Percentiles rank a stretch among this genome's conserved stretches.
Evolutionary conservation across 2,113 vertebrate genomes (phyloP).

Genomic region (Marmota monax): DNA sequence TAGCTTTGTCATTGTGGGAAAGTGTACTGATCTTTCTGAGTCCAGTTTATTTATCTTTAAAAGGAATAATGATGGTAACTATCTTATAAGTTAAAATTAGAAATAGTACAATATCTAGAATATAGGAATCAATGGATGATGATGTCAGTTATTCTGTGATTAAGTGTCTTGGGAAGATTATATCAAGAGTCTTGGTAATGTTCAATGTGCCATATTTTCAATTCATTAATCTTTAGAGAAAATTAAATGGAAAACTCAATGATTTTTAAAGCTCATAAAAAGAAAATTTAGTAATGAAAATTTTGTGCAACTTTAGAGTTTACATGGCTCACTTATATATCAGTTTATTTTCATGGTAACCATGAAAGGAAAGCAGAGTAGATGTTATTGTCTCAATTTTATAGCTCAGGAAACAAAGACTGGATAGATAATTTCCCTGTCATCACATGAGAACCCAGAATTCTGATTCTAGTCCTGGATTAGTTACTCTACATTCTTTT

Average conservation of each 20-base stretch:
- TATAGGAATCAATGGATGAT: background rate
- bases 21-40: background rate
- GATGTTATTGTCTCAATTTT: background rate
- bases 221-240: slow-evolving; percentile 15
- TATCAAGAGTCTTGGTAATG: background rate
- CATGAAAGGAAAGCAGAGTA: background rate
- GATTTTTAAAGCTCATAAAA: background rate
- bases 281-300: slow-evolving; percentile 6
- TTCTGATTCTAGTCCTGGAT: background rate
- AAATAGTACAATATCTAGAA: background rate
- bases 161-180: slow-evolving; percentile 5
- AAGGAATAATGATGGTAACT: background rate
- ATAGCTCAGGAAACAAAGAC: background rate
- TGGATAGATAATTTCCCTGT: background rate
- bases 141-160: background rate
- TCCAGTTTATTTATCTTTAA: background rate
- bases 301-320: background rate
- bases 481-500: background rate
- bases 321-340: background rate
- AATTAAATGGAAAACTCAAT: background rate
- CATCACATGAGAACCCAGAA: background rate
- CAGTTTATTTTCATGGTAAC: background rate
- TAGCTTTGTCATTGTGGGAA: background rate
- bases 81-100: background rate
- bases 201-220: background rate